Evolutionary conservation across 2,888 invertebrate species (phyloP), one percentile per base, ranked within the genome.

Genomic region (Sericinus montela): DNA sequence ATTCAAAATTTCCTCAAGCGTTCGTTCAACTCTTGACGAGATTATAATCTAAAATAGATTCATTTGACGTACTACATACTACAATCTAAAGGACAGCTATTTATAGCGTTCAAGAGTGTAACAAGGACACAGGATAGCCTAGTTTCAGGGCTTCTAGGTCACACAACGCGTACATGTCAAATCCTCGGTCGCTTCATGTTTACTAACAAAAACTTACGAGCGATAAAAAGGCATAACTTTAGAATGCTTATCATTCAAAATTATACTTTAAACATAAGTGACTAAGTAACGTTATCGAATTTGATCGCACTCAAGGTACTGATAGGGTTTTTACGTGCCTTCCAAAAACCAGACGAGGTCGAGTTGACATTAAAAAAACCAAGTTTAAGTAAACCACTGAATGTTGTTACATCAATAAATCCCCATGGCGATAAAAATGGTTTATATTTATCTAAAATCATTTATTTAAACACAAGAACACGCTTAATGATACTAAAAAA

Each of bases 81-180:
- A 13, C 5, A 1, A n/a, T 15, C 30, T 19, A 38, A 19, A 23
- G 39, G 25, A 44, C 23, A n/a, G 30, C 30, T 30, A 32, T 32
- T 3, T 32, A 32, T 6, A 32, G 3, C 1, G 11, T 4, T 5
- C 32, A 19, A 3, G 11, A 8, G 43, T 11, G 25, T 3, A 25
- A 43, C 34, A 39, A 34, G 38, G 48, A 38, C 34, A 13, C 8
- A 25, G 13, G 6, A 32, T 48, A 48, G 42, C 32, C 48, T 48
- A 48, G 48, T 43, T 48, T 38, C 48, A 48, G 43, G 43, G 38
- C 48, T 48, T 43, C 30, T 43, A 48, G 48, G 43, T 43, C 48
- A 43, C 48, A 38, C 25, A 19, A 10, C 19, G 32, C 37, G 15
- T 43, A 38, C 48, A 47, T 37, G 23, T 37, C 10, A 43, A 30